These are phyloP conservation scores for Microctonus brassicae DNA, from an alignment of 2,888 invertebrate species.

Conservation along the genomic window DNA sequence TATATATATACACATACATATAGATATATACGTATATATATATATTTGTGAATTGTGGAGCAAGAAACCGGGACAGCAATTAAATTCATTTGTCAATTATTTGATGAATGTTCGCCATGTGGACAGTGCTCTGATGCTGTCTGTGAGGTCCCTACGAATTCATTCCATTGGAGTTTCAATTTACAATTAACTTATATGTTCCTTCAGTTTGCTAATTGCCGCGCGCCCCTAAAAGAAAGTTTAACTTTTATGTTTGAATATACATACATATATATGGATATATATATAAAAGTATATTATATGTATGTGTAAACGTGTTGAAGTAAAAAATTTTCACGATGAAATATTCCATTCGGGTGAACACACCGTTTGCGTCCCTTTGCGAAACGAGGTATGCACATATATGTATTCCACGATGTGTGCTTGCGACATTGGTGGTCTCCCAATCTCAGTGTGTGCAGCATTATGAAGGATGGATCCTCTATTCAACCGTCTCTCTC, in stretches of 20 bases:
- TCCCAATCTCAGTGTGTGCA: neutral
- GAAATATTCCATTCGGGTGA: neutral
- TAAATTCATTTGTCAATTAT: slow-evolving; percentile 65
- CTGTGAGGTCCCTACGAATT: slow-evolving; percentile 34
- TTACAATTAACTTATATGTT: slow-evolving; percentile 58
- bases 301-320: neutral
- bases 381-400: neutral
- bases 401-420: neutral
- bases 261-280: neutral
- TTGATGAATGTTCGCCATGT: slow-evolving; percentile 55
- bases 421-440: too few relatives aligned
- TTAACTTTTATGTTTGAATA: neutral
- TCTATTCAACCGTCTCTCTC: too few relatives aligned
- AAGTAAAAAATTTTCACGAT: slow-evolving; percentile 1
- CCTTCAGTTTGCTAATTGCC: slow-evolving; percentile 58
- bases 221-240: slow-evolving; percentile 30
- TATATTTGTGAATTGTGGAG: neutral
- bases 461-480: too few relatives aligned
- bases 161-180: slow-evolving; percentile 49
- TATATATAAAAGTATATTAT: neutral
- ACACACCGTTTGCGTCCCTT: neutral
- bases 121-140: slow-evolving; percentile 25
- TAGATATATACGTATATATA: neutral
- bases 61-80: slow-evolving; percentile 58
- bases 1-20: neutral